Evolutionary conservation across 2,888 invertebrate species (phyloP).

Genomic region (Lepidocyrtinus sp.): DNA sequence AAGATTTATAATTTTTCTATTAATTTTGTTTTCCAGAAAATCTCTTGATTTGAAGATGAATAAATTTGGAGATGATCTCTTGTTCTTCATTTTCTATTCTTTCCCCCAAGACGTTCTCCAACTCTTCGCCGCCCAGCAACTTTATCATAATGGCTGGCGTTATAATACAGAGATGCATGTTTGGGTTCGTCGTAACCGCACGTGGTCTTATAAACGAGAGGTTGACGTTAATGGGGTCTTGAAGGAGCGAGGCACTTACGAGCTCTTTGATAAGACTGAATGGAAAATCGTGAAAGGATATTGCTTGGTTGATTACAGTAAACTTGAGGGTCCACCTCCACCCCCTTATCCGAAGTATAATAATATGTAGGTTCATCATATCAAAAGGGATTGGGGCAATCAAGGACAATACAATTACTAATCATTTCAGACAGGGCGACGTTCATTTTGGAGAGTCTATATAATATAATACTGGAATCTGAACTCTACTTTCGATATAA

Average conservation of each 20-base stretch:
- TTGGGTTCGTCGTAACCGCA: constrained; percentile 26
- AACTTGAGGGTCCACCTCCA: constrained; percentile 36
- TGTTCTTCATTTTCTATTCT: constrained; percentile 34
- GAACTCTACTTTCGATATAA: too few relatives aligned
- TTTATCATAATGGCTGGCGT: constrained; percentile 32
- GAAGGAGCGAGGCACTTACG: constrained; percentile 24
- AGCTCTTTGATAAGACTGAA: neutral
- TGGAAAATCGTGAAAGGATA: constrained; percentile 23
- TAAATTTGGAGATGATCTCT: constrained; percentile 16
- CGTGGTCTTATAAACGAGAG: neutral
- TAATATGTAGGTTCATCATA: too few relatives aligned
- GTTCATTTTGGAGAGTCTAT: too few relatives aligned
- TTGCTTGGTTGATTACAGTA: neutral
- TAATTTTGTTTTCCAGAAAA: neutral
- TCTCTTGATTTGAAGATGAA: constrained; percentile 2
- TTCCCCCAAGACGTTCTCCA: constrained; percentile 28
- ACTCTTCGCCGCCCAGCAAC: constrained; percentile 17
- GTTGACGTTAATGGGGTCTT: neutral
- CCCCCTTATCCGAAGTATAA: too few relatives aligned
- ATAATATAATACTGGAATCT: too few relatives aligned
- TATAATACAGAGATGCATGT: constrained; percentile 16
- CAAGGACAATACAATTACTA: too few relatives aligned
- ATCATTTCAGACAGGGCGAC: too few relatives aligned
- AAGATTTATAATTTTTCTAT: too few relatives aligned
- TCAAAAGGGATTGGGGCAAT: too few relatives aligned